Conservation (phyloP, 2,113 vertebrate species). For the Aspiorhynchus laticeps region DNA sequence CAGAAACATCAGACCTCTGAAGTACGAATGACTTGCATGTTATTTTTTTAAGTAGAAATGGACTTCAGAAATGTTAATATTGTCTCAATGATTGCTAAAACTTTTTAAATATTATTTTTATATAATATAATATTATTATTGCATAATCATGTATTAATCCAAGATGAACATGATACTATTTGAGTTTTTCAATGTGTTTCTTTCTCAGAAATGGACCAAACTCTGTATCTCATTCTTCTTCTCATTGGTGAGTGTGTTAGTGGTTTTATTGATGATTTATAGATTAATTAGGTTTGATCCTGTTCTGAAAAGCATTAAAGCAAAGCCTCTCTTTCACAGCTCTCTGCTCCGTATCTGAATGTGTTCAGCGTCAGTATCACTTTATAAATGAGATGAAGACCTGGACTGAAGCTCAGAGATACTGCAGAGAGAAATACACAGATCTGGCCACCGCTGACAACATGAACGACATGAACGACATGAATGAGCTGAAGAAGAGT, state of each 20-base stretch:
- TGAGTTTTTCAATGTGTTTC: not conserved
- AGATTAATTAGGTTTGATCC: not conserved
- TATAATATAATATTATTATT: too few species aligned
- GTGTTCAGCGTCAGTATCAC: conserved; percentile 17
- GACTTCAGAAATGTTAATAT: not conserved
- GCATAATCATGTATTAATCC: not conserved
- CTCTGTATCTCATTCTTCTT: not conserved
- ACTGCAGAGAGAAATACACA: conserved; percentile 3
- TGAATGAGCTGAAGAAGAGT: not conserved
- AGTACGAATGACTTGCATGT: not conserved
- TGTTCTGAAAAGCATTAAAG: not conserved
- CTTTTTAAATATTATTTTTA: too few species aligned
- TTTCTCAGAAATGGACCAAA: not conserved
- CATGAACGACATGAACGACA: not conserved
- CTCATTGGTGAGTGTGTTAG: not conserved
- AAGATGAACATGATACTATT: not conserved
- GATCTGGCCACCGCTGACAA: conserved; percentile 9
- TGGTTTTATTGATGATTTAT: not conserved
- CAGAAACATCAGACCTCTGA: not conserved
- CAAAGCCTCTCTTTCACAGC: not conserved
- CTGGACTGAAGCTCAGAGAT: conserved; percentile 36
- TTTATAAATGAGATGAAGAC: not conserved
- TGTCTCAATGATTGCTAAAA: too few species aligned
- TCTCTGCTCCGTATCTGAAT: conserved; percentile 16
- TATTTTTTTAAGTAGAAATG: too few species aligned